A percentile compares a stretch with the other conserved stretches of the same genome.
Conservation (phyloP, 1,140 invertebrate species). For the Listronotus bonariensis region DNA sequence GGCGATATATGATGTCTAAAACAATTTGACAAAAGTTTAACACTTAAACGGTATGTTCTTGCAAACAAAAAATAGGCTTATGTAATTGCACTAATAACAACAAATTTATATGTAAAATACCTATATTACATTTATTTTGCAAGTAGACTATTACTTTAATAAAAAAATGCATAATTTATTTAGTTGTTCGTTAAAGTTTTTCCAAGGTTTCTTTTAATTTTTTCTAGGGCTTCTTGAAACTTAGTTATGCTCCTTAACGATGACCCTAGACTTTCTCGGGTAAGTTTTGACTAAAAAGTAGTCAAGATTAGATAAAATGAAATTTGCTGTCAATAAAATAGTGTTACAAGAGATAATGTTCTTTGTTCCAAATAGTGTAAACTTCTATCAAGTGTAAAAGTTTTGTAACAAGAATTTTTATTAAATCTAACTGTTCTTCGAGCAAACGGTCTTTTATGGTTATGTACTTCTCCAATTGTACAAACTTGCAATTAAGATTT, state of each 20-base stretch:
- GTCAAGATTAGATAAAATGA: neutral
- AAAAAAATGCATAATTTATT: too few species aligned
- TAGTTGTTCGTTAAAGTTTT: neutral
- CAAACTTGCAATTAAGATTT: neutral
- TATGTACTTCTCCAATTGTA: slow-evolving; percentile 7
- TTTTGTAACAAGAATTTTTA: slow-evolving; percentile 35
- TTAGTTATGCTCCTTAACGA: slow-evolving; percentile 1
- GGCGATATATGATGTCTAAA: slow-evolving; percentile 8
- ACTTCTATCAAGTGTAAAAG: slow-evolving; percentile 32
- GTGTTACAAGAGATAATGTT: slow-evolving; percentile 34
- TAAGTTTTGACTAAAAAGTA: slow-evolving; percentile 24
- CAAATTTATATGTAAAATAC: too few species aligned
- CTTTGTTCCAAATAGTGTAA: slow-evolving; percentile 36
- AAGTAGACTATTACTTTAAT: too few species aligned
- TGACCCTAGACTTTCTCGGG: neutral
- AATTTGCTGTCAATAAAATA: neutral
- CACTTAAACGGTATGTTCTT: neutral
- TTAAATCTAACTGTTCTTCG: slow-evolving; percentile 33
- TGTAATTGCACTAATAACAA: too few species aligned
- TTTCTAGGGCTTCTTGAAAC: slow-evolving; percentile 21
- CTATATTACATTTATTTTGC: too few species aligned
- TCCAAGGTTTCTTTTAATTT: slow-evolving; percentile 7
- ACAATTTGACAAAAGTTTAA: slow-evolving; percentile 8
- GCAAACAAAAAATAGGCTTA: too few species aligned
- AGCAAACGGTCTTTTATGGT: slow-evolving; percentile 34